phyloP scores from a whole-genome alignment of 1,140 invertebrate genomes.

The Orius laevigatus region DNA sequence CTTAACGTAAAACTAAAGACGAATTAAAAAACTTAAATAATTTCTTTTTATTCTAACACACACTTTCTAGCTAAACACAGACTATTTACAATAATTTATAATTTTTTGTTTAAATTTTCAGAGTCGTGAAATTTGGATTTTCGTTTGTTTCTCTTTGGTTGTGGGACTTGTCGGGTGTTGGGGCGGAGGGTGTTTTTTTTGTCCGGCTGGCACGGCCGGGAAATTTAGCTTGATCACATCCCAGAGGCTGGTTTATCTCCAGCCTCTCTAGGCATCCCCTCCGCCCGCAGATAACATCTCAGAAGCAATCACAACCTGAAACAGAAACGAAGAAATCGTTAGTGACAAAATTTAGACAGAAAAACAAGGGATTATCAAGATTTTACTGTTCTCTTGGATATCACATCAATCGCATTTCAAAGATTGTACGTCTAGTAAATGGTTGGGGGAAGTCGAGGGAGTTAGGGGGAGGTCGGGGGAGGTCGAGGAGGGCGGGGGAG shows the following conservation, averaged over 20 bases:
- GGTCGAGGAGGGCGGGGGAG: no score
- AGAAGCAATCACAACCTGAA: slow-evolving; percentile 4
- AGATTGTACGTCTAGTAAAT: no score
- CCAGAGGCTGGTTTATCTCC: slow-evolving; percentile 9
- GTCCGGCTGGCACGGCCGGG: slow-evolving; percentile 6
- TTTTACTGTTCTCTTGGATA: no score
- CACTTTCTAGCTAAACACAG: slow-evolving; percentile 7
- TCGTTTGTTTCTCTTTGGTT: no score
- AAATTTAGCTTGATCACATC: slow-evolving; percentile 6
- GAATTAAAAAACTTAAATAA: slow-evolving; percentile 5
- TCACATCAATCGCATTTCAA: no score
- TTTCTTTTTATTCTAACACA: slow-evolving; percentile 9
- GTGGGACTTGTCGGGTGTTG: no score
- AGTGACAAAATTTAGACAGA: background rate
- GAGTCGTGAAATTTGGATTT: no score
- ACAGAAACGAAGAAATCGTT: background rate
- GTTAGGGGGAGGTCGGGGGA: no score
- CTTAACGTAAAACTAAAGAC: slow-evolving; percentile 15
- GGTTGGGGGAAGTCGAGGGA: no score
- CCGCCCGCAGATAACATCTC: slow-evolving; percentile 6
- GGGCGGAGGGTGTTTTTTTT: background rate
- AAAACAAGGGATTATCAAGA: no score
- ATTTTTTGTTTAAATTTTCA: background rate
- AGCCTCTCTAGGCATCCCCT: slow-evolving; percentile 9
- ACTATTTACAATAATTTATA: slow-evolving; percentile 10